A percentile compares a stretch with the other conserved stretches of the same genome.
phyloP scores from a whole-genome alignment of 2,797 vertebrate genomes.

The Crypturellus tataupa region DNA sequence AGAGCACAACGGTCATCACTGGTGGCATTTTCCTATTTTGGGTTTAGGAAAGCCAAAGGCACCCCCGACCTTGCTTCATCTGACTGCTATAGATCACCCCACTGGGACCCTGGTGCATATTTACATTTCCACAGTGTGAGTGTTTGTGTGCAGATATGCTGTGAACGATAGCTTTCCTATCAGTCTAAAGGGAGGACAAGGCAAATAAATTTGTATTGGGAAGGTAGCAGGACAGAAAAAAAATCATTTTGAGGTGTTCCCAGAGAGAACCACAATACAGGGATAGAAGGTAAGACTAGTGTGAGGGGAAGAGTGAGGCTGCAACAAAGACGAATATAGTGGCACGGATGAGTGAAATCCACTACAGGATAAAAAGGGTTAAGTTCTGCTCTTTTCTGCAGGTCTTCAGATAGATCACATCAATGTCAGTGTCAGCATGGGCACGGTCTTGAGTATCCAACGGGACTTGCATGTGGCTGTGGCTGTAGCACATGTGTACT shows the following conservation, averaged over 20 bases:
- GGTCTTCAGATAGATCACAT: neutral
- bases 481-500: neutral
- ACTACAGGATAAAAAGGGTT: neutral
- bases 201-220: neutral
- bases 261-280: neutral
- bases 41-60: neutral
- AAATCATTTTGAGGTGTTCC: neutral
- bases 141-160: neutral
- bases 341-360: neutral
- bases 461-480: neutral
- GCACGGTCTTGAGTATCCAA: accelerated
- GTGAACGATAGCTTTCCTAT: neutral
- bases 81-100: neutral
- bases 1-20: neutral
- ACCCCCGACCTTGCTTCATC: neutral
- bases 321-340: neutral
- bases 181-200: neutral
- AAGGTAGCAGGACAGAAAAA: neutral
- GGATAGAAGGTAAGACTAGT: neutral
- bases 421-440: neutral
- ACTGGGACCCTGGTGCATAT: neutral
- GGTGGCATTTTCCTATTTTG: neutral
- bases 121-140: neutral
- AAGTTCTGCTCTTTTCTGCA: neutral
- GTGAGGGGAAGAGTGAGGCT: neutral